Conservation (phyloP, 2,888 invertebrate species). For the Cordilura impudica region DNA sequence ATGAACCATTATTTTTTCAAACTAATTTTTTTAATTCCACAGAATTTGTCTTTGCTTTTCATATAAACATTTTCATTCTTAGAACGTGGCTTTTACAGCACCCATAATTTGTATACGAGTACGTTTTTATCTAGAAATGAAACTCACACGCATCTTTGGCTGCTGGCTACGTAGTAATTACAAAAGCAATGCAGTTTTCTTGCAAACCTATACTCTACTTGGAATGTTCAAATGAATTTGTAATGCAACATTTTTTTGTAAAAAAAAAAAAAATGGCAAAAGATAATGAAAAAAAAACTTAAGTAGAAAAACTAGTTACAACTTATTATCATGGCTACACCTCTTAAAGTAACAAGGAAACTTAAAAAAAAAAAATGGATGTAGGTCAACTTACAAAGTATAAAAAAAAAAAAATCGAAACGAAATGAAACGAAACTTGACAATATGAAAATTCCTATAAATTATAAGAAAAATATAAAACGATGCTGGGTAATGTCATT, state of each 20-base stretch:
- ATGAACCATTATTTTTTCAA: too few relatives aligned
- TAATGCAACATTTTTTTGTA: not conserved
- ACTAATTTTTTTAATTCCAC: too few relatives aligned
- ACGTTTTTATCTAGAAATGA: slow-evolving; percentile 32
- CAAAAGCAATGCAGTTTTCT: not conserved
- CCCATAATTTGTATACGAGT: slow-evolving; percentile 32
- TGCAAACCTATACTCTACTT: not conserved
- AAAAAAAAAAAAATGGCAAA: too few relatives aligned
- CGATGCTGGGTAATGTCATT: not conserved
- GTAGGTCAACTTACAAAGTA: slow-evolving; percentile 60
- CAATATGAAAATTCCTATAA: slow-evolving; percentile 39
- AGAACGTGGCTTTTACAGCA: not conserved
- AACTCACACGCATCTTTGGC: slow-evolving; percentile 42
- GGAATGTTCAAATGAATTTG: slow-evolving; percentile 43
- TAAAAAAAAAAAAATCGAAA: slow-evolving; percentile 23
- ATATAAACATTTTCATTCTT: not conserved
- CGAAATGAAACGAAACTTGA: slow-evolving; percentile 7
- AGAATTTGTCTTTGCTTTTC: too few relatives aligned
- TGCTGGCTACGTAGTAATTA: not conserved
- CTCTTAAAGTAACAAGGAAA: not conserved
- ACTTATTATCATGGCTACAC: slow-evolving; percentile 30
- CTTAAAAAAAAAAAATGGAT: slow-evolving; percentile 21
- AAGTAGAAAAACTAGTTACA: slow-evolving; percentile 46
- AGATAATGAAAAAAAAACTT: not conserved
- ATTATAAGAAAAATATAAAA: slow-evolving; percentile 20